Evolutionary conservation across 2,888 invertebrate genomes (phyloP), one percentile per base, ranked within the genome.

Genomic region (Achlya flavicornis): DNA sequence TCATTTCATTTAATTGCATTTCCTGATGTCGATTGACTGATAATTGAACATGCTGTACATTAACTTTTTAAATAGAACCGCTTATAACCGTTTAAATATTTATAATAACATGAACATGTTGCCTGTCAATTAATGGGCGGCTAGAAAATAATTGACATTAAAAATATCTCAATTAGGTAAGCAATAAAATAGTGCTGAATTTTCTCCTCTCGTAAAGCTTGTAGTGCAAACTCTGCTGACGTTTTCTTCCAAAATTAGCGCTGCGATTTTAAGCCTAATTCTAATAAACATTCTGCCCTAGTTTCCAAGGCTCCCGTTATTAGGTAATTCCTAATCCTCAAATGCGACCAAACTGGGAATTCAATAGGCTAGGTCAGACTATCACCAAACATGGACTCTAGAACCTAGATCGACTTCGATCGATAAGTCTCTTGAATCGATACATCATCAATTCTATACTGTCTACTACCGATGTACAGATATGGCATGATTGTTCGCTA

Each of bases 1-100:
- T 90, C 92, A 91, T 91, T 93, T 86, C 84, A 86, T 91, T 88
- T 92, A 89, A 92, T 91, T 91, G 87, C 88, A 89, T 89, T 91
- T 90, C 90, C 91, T 89, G 84, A 86, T 85, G 79, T 74, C 72
- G 76, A 74, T 77, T 79, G 72, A 73, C 72, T 75, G 80, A 81
- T 86, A 84, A 63, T 66, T 46, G 46, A 26, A 60, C 60, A 60
- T 60, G 11, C 60, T 60, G 16, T 60, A 41, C 16, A 60, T 41
- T 53, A 53, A 33, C 33, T 35, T 35, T 46, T 53, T 53, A 60
- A 19, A 41, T 11, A 11, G 16, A 60, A 16, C 32, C 12, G 10
- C 38, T 19, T 7, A 19, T 46, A 48, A 32, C 26, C 32, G n/a
- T 12, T 19, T 59, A 38, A 59, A 59, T 59, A 41, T 33, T 48